Percentiles rank a stretch among this genome's conserved stretches.
phyloP scores from a whole-genome alignment of 2,888 invertebrate species.

The Ditula angustiorana region DNA sequence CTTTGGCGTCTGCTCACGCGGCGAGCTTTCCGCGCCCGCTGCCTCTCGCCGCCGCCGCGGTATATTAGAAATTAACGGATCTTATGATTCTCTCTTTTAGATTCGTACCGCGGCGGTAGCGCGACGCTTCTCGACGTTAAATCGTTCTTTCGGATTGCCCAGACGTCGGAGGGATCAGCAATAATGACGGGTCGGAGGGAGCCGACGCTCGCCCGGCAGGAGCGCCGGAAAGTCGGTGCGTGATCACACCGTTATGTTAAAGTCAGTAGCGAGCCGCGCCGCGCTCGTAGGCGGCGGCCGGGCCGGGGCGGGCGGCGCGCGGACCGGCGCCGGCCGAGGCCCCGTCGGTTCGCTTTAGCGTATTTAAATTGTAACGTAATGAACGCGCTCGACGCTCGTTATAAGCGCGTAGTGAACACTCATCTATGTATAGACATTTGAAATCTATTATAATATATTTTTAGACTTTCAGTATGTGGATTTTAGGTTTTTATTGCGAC shows the following conservation, averaged over 20 bases:
- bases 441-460: slow-evolving; percentile 85
- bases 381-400: slow-evolving; percentile 69
- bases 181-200: not conserved
- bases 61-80: slow-evolving; percentile 14
- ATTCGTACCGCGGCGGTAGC: not conserved
- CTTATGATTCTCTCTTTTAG: slow-evolving; percentile 3
- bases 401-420: slow-evolving; percentile 77
- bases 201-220: slow-evolving; percentile 9
- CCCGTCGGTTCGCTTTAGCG: slow-evolving; percentile 59
- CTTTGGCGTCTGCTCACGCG: slow-evolving; percentile 47
- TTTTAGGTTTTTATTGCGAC: slow-evolving; percentile 82
- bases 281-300: slow-evolving; percentile 43
- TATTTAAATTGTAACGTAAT: slow-evolving; percentile 72
- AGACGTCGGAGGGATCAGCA: not conserved
- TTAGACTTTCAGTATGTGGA: slow-evolving; percentile 83
- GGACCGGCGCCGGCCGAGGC: slow-evolving; percentile 46
- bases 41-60: not conserved
- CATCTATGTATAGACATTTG: slow-evolving; percentile 84
- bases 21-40: not conserved
- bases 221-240: not conserved
- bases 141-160: slow-evolving; percentile 8
- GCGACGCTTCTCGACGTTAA: slow-evolving; percentile 5
- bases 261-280: slow-evolving; percentile 58
- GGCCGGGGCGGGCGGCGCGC: slow-evolving; percentile 46
- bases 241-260: slow-evolving; percentile 35